These are phyloP conservation scores for Dendrocincla fuliginosa DNA, from an alignment of 2,797 vertebrate genomes.

Conservation along the genomic window DNA sequence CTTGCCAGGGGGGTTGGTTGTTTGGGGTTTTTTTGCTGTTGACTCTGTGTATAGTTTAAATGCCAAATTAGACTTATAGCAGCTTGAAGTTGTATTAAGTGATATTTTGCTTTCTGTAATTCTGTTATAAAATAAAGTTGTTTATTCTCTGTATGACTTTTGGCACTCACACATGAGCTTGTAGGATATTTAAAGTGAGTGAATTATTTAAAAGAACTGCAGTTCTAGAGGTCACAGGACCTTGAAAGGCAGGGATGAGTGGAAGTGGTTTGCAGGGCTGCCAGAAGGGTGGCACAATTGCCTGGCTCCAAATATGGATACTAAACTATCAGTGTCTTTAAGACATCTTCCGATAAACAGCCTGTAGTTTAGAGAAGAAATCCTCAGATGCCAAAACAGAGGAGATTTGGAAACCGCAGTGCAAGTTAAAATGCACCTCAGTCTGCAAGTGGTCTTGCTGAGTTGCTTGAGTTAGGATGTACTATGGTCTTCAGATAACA, in stretches of 20 bases:
- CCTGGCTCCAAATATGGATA: neutral
- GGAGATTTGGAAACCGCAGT: neutral
- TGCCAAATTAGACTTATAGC: conserved; percentile 81
- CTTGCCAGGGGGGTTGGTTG: neutral
- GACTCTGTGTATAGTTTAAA: conserved; percentile 78
- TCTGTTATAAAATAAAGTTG: conserved; percentile 85
- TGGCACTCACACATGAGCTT: neutral
- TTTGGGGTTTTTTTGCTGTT: conserved; percentile 23
- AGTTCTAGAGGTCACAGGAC: neutral
- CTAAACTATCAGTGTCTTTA: neutral
- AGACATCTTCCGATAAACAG: neutral
- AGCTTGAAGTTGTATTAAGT: conserved; percentile 84
- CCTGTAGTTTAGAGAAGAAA: neutral
- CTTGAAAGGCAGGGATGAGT: neutral
- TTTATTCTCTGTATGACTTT: conserved; percentile 79
- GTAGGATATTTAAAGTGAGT: neutral
- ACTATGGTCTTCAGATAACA: neutral
- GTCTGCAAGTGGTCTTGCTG: neutral
- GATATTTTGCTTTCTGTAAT: conserved; percentile 84
- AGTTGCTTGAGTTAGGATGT: neutral
- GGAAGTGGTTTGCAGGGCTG: neutral
- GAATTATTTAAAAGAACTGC: neutral
- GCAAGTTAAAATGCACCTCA: neutral
- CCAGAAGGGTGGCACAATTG: neutral
- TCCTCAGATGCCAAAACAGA: neutral